Evolutionary conservation across 2,113 vertebrate species (phyloP), one percentile per base, ranked within the genome.

Genomic region (Oophaga pumilio): DNA sequence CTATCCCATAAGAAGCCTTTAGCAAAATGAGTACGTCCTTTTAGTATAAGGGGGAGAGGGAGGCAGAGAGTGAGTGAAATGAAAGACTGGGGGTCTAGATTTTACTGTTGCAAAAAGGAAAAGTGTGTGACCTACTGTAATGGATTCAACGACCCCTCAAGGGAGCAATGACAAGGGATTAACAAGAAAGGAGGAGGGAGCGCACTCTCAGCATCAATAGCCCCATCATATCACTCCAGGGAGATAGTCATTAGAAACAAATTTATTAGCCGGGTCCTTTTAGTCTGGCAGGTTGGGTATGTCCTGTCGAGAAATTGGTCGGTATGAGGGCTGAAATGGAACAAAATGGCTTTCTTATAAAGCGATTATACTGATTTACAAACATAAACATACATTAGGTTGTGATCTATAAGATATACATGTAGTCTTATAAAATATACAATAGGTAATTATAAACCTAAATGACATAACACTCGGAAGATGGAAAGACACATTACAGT

Each of bases 201-300:
- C 56, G 33, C 15, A 52, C 33, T 26, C 85, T 79, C 59, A 56
- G 66, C 24, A 85, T 79, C 76, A 66, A 28, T 68, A 33, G 28
- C 64, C 52, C 85, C 62, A 69, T 68, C 77, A 56, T 57, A 24
- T 50, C 20, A 56, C 66, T 53, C 66, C 78, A 56, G 78, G 85
- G 77, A 59, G 24, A 87, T 12, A 64, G 77, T 62, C 76, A 87
- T 87, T 87, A 87, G 50, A 59, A 80, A 81, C 43, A 71, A 81
- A 87, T 87, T 80, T 87, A 87, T 87, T 87, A 87, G 76, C 52
- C 11, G 50, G 80, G 76, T 60, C 77, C 68, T 79, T 86, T 81
- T 59, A 87, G 76, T 24, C 53, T 87, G 77, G 66, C 85, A 87
- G 85, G 57, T 87, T 87, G 76, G 33, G 28, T 12, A 15, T 56